Base-by-base conservation (phyloP, 2,113 vertebrate species). In the Fukomys damarensis region DNA sequence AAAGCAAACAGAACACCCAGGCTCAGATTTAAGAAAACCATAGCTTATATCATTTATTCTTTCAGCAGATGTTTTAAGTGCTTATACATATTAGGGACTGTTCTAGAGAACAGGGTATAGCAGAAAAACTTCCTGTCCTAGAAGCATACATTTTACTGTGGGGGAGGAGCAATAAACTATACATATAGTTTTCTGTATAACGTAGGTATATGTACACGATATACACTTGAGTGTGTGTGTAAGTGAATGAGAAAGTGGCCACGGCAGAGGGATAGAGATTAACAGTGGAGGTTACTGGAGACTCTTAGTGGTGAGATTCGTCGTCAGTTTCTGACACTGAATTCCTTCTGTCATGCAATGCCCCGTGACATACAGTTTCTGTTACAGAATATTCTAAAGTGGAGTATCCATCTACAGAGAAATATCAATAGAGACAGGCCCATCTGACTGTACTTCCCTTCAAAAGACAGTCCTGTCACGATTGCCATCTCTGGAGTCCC, bases 391-490 rank as follows among this genome's bases (percentile, higher is more conserved):
- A 77, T 90, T 90, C 84, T 95, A 96, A 97, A 86, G 66, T 58
- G 26, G 74, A 97, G 63, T 93, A 87, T 93, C 63, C 87, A 38
- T 81, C 92, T 96, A 26, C 52, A 76, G 80, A 93, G 61, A 35
- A 95, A 10, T 91, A 96, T 96, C 61, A 92, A 7, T 58, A 95
- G 41, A 94, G 92, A 94, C 93, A 95, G 74, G 84, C 35, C 95
- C 41, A 87, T 52, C 81, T 63, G 94, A 96, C 58, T 68, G 89
- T 56, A 89, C 52, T 80, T 92, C 56, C 59, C 77, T 68, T 81
- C 72, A 91, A 81, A 81, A 95, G 91, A 77, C 95, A 95, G 66
- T 22, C 41, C 86, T 92, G 88, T 92, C 93, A 91, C 38, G 58
- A 19, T 59, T 41, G 61, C 70, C 61, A 80, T 63, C 56, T 91